Conservation (phyloP, 2,113 vertebrate genomes). For the Scytalopus superciliaris region DNA sequence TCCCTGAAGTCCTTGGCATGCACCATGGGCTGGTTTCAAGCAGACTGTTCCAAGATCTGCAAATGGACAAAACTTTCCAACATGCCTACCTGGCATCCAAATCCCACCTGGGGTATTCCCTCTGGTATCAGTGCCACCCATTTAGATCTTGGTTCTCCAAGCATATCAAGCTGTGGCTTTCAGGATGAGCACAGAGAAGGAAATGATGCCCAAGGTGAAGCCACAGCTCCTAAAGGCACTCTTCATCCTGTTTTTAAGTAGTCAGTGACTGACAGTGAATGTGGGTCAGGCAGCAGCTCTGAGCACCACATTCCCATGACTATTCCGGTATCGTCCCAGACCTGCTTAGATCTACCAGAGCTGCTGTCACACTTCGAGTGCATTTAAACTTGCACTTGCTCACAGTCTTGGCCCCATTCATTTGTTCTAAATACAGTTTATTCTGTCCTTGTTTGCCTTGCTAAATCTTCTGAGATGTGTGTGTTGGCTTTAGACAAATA, state of each 20-base stretch:
- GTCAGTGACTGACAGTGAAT: neutral
- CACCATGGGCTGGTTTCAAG: neutral
- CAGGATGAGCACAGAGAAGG: neutral
- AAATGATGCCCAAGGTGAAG: neutral
- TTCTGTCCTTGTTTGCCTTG: neutral
- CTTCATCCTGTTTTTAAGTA: neutral
- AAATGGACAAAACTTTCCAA: neutral
- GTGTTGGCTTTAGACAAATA: constrained; percentile 2
- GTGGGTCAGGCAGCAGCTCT: neutral
- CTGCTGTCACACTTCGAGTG: neutral
- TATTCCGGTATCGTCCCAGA: neutral
- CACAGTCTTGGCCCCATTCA: neutral
- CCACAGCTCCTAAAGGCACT: neutral
- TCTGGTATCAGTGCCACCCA: neutral
- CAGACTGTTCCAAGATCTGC: neutral
- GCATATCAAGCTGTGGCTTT: neutral
- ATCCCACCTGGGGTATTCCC: neutral
- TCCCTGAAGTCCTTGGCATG: neutral
- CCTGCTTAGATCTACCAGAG: neutral
- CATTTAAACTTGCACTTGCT: neutral
- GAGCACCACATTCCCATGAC: neutral
- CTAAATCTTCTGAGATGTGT: neutral
- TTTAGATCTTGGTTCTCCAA: neutral
- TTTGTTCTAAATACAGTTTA: neutral
- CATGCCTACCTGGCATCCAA: neutral